Base-by-base conservation (phyloP, 1,140 invertebrate species). In the Procambarus virginalis region DNA sequence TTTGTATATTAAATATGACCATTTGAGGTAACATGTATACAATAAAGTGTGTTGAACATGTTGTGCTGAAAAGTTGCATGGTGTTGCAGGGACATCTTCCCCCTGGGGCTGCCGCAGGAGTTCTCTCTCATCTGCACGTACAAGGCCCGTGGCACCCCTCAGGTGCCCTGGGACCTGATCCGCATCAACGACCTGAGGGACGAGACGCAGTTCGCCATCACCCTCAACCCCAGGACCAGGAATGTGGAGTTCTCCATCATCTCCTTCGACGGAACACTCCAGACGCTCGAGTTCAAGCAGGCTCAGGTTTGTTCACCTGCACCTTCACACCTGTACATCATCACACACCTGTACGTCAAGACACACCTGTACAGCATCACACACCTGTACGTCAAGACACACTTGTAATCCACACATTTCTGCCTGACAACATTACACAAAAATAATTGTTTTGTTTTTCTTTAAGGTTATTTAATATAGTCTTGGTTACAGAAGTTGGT, bases 71-170 rank as follows among this genome's bases (percentile, higher is more conserved):
- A 10, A 51, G 17, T 49, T 8, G 20, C 45, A 48, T n/a, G n/a
- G 20, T 83, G 92, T 92, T 93, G 60, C 93, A 96, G 96, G 91
- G 94, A 95, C 75, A 94, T 96, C 81, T 96, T 96, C 93, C 96
- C 96, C 3, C 93, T 94, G 86, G 96, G 96, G 9, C 93, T 97
- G 78, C 96, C 96, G 2, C 95, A 96, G 64, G 95, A 97, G 93
- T 97, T 97, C 93, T 96, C 96, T 14, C 95, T 96, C 92, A 95
- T 96, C 68, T 95, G 95, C 91, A 96, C 96, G 2, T 96, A 96
- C 92, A 94, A 95, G 70, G 94, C 95, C 64, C 94, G 95, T 58
- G n/a, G 95, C 92, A 93, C 95, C n/a, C 94, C 95, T 1, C 95
- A 94, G 92, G 93, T 94, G 45, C 94, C 96, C 0, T 97, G 97